phyloP scores from a whole-genome alignment of 1,140 invertebrate genomes.

The Rhopalosiphum padi region DNA sequence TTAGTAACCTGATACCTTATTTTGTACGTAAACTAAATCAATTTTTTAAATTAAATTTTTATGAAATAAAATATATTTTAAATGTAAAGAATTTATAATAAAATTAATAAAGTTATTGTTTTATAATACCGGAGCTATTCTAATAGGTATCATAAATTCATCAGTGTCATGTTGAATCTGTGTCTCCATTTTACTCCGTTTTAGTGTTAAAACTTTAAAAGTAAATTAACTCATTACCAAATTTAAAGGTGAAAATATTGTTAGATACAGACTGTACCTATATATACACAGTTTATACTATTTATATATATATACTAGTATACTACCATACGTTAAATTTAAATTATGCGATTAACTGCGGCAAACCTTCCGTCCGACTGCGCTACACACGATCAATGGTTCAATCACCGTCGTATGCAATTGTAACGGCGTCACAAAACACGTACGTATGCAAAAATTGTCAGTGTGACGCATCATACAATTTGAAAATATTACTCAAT shows the following conservation, averaged over 20 bases:
- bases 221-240: background rate
- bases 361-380: background rate
- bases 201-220: background rate
- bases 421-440: background rate
- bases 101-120: too few relatives aligned
- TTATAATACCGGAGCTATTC: too few relatives aligned
- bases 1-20: too few relatives aligned
- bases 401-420: background rate
- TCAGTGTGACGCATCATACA: background rate
- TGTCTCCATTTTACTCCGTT: background rate
- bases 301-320: too few relatives aligned
- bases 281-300: background rate
- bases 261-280: background rate
- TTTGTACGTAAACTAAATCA: background rate
- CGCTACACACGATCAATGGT: background rate
- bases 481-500: background rate
- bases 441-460: background rate
- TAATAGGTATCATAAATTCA: too few relatives aligned
- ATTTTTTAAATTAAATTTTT: too few relatives aligned
- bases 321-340: background rate
- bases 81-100: too few relatives aligned
- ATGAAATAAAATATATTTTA: too few relatives aligned
- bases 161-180: too few relatives aligned
- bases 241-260: background rate
- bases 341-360: background rate